Percentiles rank a stretch among this genome's conserved stretches.
These are phyloP conservation scores for Trichosurus vulpecula DNA, from an alignment of 2,797 vertebrate genomes.

Conservation along the genomic window DNA sequence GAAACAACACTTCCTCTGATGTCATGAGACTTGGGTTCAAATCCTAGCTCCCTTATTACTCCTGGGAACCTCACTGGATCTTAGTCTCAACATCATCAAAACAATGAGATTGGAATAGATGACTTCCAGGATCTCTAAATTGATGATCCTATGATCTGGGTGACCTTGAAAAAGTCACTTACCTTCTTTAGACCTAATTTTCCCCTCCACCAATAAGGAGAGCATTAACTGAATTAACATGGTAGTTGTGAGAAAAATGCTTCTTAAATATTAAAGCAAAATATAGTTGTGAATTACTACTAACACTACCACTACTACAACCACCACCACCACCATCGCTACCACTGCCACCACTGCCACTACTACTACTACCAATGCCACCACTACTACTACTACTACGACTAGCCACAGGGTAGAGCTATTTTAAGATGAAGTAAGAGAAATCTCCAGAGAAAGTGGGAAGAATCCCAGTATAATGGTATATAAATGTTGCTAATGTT, in stretches of 20 bases:
- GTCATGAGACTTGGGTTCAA: neutral
- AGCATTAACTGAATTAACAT: neutral
- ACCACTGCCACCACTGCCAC: no score
- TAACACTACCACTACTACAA: neutral
- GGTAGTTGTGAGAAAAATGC: neutral
- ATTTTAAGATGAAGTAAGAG: neutral
- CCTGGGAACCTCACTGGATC: neutral
- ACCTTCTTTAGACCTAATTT: neutral
- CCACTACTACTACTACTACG: no score
- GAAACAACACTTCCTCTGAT: neutral
- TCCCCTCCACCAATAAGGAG: neutral
- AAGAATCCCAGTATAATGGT: neutral
- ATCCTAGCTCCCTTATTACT: neutral
- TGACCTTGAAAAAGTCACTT: neutral
- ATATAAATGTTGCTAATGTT: neutral
- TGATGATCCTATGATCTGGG: neutral
- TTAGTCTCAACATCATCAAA: neutral
- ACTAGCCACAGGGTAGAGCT: neutral
- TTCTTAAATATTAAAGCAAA: neutral
- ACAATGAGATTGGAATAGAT: neutral
- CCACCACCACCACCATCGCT: accelerated
- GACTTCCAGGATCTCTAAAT: neutral
- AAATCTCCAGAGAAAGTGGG: neutral
- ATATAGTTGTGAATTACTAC: neutral
- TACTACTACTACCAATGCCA: no score